Evolutionary conservation across 2,113 vertebrate genomes (phyloP), one percentile per base, ranked within the genome.

Genomic region (Calidris pugnax): DNA sequence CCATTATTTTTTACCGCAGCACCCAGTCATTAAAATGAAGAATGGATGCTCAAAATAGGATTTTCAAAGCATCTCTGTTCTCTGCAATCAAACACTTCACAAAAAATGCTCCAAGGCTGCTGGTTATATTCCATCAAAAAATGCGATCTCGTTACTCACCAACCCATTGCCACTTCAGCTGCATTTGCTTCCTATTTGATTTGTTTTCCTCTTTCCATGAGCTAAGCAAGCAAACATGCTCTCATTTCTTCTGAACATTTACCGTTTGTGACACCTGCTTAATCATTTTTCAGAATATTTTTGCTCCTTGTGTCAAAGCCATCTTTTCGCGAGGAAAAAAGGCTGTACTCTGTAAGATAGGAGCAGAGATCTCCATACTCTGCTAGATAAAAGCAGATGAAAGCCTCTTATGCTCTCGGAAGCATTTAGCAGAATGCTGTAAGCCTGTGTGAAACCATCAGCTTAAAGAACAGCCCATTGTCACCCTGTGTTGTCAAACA

Each of bases 1-100:
- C 37, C 80, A 69, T 92, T 79, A 95, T 86, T 95, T 86, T 89
- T 96, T 71, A 89, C 22, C 76, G 91, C 56, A 92, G 60, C 45
- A 74, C 12, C 47, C 51, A 63, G 79, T 59, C 83, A 90, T 66
- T 92, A 80, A 66, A 77, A 77, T 59, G 81, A 89, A 78, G 24
- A 60, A 93, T 22, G 37, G 43, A 86, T 67, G 60, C 68, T 81
- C 64, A 73, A 92, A 84, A 71, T 41, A 74, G 47, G 72, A 89
- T 77, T 95, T 93, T 74, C 63, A 93, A 84, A 88, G 41, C 59
- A 59, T 20, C 59, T 51, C 50, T 81, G 15, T 67, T 89, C 45
- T 71, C 76, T 93, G 50, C 64, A 86, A n/a, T 53, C 62, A 80
- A 79, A 72, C 24, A 55, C 11, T 64, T 79, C 63, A 85, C 68